phyloP scores from a whole-genome alignment of 2,113 vertebrate genomes.

The Camelus dromedarius region DNA sequence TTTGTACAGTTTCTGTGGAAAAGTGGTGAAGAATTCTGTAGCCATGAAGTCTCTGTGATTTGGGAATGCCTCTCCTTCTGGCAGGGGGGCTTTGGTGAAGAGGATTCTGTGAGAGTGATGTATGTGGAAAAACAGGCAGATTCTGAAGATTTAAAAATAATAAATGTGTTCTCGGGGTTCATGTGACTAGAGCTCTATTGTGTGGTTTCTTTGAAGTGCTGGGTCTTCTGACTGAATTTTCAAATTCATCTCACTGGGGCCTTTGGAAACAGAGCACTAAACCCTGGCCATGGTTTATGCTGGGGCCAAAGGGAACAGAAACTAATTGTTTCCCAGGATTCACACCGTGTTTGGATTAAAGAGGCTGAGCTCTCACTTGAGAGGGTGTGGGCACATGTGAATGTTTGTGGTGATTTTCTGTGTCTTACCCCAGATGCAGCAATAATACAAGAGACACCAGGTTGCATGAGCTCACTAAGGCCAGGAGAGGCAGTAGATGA shows the following conservation, averaged over 20 bases:
- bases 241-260: constrained; percentile 43
- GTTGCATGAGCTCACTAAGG: not conserved
- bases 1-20: constrained; percentile 69
- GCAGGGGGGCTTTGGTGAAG: not conserved
- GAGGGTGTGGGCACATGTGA: not conserved
- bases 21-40: constrained; percentile 62
- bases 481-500: not conserved
- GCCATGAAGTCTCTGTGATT: constrained; percentile 28
- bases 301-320: not conserved
- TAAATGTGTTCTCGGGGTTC: constrained; percentile 35
- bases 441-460: not conserved
- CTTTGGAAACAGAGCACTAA: constrained; percentile 32
- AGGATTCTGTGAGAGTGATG: constrained; percentile 15
- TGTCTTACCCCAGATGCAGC: not conserved
- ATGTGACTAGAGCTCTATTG: not conserved
- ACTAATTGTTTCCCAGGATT: not conserved
- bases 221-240: constrained; percentile 46
- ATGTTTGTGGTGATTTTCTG: not conserved
- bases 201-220: constrained; percentile 64
- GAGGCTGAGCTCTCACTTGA: not conserved
- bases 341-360: not conserved
- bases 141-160: constrained; percentile 66
- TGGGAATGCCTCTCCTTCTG: constrained; percentile 33
- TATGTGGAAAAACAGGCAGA: constrained; percentile 53
- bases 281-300: not conserved